Base-by-base conservation (phyloP, 2,888 invertebrate species). In the Drosophila kanekoi region DNA sequence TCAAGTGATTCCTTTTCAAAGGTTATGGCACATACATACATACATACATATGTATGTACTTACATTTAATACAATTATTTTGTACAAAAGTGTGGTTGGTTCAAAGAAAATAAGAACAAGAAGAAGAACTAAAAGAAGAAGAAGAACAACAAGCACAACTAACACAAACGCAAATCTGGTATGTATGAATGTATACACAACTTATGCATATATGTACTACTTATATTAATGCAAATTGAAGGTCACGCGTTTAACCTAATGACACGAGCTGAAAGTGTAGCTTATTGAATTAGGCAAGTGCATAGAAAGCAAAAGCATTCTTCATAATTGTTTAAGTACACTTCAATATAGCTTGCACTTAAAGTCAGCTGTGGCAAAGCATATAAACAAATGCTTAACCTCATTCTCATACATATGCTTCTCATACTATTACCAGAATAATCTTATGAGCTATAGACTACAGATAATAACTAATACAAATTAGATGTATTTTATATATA, bases 41-140 rank as follows among this genome's bases (percentile, higher is more conserved):
- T 44, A 59, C 35, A 56, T 43, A 51, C 16, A 16, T 49, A 53
- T 44, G 51, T 64, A 54, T 54, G 65, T 56, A 41, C 52, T 43
- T 41, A 54, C 41, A 58, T 54, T 73, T 72, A 73, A 73, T 73
- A 63, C 63, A 72, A 72, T 74, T 72, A 73, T 68, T 57, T 68
- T 57, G 44, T 38, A 51, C 52, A 28, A 32, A 41, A 58, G 40
- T 49, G 49, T 32, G 11, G 28, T 38, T 23, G 20, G 14, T 20
- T 35, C 13, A 32, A 33, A 47, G 37, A 57, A 38, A 47, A 11
- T n/a, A 40, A 48, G 14, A 49, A 48, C 18, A 40, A 41, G 28
- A 40, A 57, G 38, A 23, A 14, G 37, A 11, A 48, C 2, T 3
- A 23, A 28, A 4, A 16, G 16, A 23, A 41, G 40, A 41, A 13